Base-by-base conservation (phyloP, 2,113 vertebrate species). In the Cynopterus brachyotis region DNA sequence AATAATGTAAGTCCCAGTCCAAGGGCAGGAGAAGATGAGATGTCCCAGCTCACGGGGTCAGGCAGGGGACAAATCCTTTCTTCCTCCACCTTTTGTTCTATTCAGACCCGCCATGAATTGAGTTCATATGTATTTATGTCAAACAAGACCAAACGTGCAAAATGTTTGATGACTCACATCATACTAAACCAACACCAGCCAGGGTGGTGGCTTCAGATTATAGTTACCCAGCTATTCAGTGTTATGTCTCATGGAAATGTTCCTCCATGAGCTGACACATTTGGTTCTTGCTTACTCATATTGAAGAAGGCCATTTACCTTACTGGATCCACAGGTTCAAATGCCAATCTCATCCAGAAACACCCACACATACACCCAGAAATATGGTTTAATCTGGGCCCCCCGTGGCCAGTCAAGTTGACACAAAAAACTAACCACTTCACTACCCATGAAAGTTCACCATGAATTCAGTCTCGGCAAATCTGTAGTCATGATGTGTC, bases 391-490 rank as follows among this genome's bases (percentile, higher is more conserved):
- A 42, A 20, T 42, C 42, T 30, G 66, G 22, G 9, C 35, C 45
- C 24, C 19, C 40, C 45, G 13, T 0, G 55, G 24, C 19, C 62
- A 80, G 42, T 79, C 60, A 10, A 5, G 37, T 1, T 37, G 37
- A 67, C 64, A 47, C 32, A 22, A 16, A 62, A 62, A 73, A 30
- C 75, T n/a, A 89, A 35, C 15, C 30, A 26, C 47, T 32, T 30
- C 55, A 10, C 35, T 15, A 24, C n/a, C 82, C 3, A 2, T 9
- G 45, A n/a, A 93, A 84, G 24, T 70, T 91, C 55, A 93, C 35
- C 32, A 5, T 59, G 69, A 59, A 80, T 92, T 89, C 86, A 69
- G 37, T 35, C 66, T 28, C 55, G 35, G 78, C 75, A 50, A 32
- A 84, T 13, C 69, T 64, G 53, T 10, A 62, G 15, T 16, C 75